phyloP scores from a whole-genome alignment of 2,888 invertebrate species.

The Theodoxus fluviatilis region DNA sequence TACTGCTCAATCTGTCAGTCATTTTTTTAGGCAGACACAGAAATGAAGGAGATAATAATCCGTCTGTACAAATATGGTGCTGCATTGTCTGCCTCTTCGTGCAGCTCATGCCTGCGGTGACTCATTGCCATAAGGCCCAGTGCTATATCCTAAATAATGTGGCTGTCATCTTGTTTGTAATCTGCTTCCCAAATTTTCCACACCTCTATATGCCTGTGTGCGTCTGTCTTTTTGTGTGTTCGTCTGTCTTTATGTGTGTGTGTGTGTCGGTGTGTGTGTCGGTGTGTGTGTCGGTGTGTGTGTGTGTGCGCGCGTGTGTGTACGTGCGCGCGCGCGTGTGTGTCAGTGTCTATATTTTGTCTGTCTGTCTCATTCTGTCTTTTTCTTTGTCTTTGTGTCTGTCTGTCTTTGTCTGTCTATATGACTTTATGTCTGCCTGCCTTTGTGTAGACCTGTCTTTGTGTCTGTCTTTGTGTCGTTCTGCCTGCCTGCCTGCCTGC shows the following conservation, averaged over 20 bases:
- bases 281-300: background rate
- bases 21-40: no score
- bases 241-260: slow-evolving; percentile 4
- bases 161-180: no score
- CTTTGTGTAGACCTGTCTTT: background rate
- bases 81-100: no score
- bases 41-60: no score
- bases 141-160: no score
- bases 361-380: background rate
- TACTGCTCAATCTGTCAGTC: no score
- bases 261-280: slow-evolving; percentile 1
- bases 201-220: background rate
- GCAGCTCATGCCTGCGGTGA: no score
- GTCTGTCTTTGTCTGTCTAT: background rate
- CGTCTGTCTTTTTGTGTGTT: slow-evolving; percentile 9
- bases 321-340: background rate
- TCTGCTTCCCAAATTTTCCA: no score
- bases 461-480: background rate
- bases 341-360: background rate
- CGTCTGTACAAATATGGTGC: no score
- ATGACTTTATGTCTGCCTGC: background rate
- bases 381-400: background rate
- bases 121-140: no score
- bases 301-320: slow-evolving; percentile 11
- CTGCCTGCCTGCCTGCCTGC: background rate